Base-by-base conservation (phyloP, 2,888 invertebrate species). In the Autographa gamma region DNA sequence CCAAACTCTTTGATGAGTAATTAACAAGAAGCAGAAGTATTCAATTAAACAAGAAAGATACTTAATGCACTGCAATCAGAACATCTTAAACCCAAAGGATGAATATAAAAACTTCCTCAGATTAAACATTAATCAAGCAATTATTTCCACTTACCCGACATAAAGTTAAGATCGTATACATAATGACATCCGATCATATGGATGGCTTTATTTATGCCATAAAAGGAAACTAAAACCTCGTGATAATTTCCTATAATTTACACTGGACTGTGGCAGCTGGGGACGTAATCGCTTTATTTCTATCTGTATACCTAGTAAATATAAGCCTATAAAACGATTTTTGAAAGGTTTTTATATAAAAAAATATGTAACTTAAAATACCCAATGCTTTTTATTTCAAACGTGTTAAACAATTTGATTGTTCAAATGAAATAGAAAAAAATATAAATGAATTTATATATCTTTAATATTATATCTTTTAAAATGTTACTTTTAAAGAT, bases 191-290 rank as follows among this genome's bases (percentile, higher is more conserved):
- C 66, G 60, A 73, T 69, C 63, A 54, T 43, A 59, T 66, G 4
- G 38, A 76, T 70, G 31, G 66, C 74, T 63, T 56, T 6, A 77
- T 76, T 64, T 48, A 64, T 38, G 59, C 52, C 25, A 25, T 66
- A 14, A 61, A 77, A 69, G 56, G 74, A 66, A 60, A 64, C 59
- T 64, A 48, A n/a, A 67, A 69, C 41, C 66, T 31, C 18, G n/a
- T 41, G 60, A 69, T 77, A 60, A 73, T 69, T 69, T 66, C 65
- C 63, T 59, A 16, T 69, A 77, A 77, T 66, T 64, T 38, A 70
- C 41, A 56, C 59, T 48, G 48, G 59, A 48, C 43, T n/a, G 31
- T 31, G 4, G 25, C 74, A 77, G 63, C 61, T 70, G 60, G 73
- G 25, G 52, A 62, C 9, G 56, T 65, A 77, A 74, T 56, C 56